These are phyloP conservation scores for Meteorus colon DNA, from an alignment of 2,888 invertebrate species.

Conservation along the genomic window DNA sequence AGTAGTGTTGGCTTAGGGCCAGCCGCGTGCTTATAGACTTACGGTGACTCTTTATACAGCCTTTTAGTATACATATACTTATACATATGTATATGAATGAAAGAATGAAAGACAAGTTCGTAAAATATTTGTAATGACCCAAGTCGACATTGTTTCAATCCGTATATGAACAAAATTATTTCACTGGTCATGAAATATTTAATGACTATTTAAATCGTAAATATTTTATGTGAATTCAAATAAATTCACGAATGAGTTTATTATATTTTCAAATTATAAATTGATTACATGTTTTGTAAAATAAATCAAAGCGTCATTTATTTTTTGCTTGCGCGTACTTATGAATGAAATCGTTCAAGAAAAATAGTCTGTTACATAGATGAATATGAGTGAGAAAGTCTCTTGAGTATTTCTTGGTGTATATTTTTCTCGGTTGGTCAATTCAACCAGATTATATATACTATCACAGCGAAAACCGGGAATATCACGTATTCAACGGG, in stretches of 20 bases:
- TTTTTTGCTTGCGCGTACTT: background rate
- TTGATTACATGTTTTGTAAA: background rate
- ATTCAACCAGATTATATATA: slow-evolving; percentile 38
- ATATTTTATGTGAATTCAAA: slow-evolving; percentile 7
- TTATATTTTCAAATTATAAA: background rate
- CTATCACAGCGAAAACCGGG: slow-evolving; percentile 43
- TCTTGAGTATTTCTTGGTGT: slow-evolving; percentile 14
- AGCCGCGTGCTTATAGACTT: slow-evolving; percentile 40
- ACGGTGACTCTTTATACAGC: background rate
- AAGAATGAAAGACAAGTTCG: slow-evolving; percentile 49
- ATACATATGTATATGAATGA: background rate
- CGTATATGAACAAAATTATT: slow-evolving; percentile 15
- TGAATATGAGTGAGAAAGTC: slow-evolving; percentile 22
- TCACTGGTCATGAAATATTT: slow-evolving; percentile 13
- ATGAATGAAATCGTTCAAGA: slow-evolving; percentile 14
- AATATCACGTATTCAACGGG: slow-evolving; percentile 52
- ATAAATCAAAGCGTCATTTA: background rate
- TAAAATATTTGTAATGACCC: slow-evolving; percentile 62
- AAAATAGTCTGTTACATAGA: background rate
- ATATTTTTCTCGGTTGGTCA: slow-evolving; percentile 10
- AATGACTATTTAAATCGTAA: background rate
- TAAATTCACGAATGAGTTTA: background rate
- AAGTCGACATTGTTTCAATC: slow-evolving; percentile 51
- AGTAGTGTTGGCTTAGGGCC: slow-evolving; percentile 52
- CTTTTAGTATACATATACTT: slow-evolving; percentile 5